Evolutionary conservation across 2,113 vertebrate species (phyloP), one percentile per base, ranked within the genome.

Genomic region (Acanthisitta chloris): DNA sequence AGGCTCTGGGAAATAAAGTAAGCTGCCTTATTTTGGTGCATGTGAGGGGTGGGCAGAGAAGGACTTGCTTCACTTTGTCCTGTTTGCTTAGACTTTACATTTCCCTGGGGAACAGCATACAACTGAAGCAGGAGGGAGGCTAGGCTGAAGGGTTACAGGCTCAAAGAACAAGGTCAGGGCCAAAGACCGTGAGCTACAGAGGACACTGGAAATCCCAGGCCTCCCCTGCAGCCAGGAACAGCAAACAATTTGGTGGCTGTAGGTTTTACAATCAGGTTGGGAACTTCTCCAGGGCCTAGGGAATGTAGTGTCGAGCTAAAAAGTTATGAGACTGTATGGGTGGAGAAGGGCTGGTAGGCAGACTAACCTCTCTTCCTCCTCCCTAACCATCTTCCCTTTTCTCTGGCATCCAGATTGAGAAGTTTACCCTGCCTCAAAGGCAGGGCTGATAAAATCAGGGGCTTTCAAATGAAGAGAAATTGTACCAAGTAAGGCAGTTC

Each of bases 371-470:
- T 83, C 51, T 89, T 83, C 51, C 59, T 86, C 59, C 84, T 92
- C 65, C 38, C 16, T 62, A 80, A 42, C 67, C 62, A 92, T 43
- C 70, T 89, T 87, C 70, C 70, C 48, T 73, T 79, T 94, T 81
- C 45, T 79, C 61, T 95, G 86, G 71, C 86, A 93, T 61, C 19
- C 33, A 18, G 42, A 76, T 12, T 64, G 66, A 92, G 84, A 74
- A 79, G 82, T 12, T 93, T 86, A 90, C 74, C 33, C 71, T 93
- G 79, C 82, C 88, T 92, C 40, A 51, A 43, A 92, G 92, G 90
- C 59, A 94, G 59, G 51, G 43, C 92, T 88, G 96, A 96, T 96
- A 96, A 93, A 84, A 96, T 95, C 96, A 96, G 59, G 64, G 83
- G 92, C 88, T 96, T 97, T 93, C 51, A 94, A 91, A 91, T 45